A percentile compares a stretch with the other conserved stretches of the same genome.
phyloP scores from a whole-genome alignment of 2,797 vertebrate species.

The Amazona ochrocephala region DNA sequence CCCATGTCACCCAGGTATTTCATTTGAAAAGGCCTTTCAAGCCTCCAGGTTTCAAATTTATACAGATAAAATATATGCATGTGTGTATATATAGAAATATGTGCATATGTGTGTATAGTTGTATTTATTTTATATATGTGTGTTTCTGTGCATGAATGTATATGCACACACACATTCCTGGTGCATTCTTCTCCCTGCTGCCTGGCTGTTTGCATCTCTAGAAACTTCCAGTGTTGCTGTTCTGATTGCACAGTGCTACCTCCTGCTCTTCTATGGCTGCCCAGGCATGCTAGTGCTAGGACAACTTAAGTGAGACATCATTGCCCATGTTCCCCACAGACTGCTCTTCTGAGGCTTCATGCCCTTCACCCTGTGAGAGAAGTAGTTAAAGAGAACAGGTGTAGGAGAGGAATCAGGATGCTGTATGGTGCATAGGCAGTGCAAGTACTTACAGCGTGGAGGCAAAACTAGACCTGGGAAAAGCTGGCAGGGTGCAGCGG shows the following conservation, averaged over 20 bases:
- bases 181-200: not conserved
- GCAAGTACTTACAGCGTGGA: not conserved
- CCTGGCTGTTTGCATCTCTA: not conserved
- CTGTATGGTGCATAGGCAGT: accelerated
- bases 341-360: not conserved
- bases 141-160: not conserved
- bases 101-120: not conserved
- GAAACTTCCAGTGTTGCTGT: not conserved
- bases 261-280: not conserved
- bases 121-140: not conserved
- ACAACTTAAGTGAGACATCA: not conserved
- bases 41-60: not conserved
- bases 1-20: not conserved
- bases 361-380: not conserved
- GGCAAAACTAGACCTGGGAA: not conserved
- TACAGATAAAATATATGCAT: not conserved
- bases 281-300: not conserved
- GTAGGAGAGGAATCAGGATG: not conserved
- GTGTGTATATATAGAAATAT: not conserved
- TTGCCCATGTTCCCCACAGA: not conserved
- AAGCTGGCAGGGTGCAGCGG: not conserved
- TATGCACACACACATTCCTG: not conserved
- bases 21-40: not conserved
- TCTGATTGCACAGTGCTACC: not conserved
- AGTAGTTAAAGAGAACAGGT: not conserved